Base-by-base conservation (phyloP, 2,113 vertebrate genomes). In the Heterotilapia buettikoferi region DNA sequence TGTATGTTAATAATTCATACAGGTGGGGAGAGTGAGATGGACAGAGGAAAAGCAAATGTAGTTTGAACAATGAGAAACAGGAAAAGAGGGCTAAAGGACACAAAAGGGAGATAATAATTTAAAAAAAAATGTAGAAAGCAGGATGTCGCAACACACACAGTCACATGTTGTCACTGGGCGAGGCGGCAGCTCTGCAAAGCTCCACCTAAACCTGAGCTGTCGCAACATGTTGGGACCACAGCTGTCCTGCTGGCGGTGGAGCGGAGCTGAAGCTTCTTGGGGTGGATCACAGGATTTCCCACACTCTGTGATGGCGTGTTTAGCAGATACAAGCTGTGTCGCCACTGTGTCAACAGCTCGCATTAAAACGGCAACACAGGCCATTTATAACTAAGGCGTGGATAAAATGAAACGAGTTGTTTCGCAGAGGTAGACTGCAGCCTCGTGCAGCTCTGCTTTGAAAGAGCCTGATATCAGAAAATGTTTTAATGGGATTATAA, bases 141-240 rank as follows among this genome's bases (percentile, higher is more conserved):
- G 82, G 84, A 82, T 94, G 85, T 88, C 1, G 84, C 86, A 89
- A 89, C 73, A 11, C 33, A 38, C 7, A 6, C 19, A 56, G 52
- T 40, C 40, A 82, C 8, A 40, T 86, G 71, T 18, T 86, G 82
- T 90, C 90, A 91, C 83, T 4, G 86, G 89, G 86, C 56, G 92
- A 66, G 84, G 89, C 80, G 18, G 83, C 86, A 6, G 45, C 47
- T 47, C 81, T 89, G 84, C 43, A 52, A 40, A 83, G 50, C 85
- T 90, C 87, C 84, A 84, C 88, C 86, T 88, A 31, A 84, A 43
- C 88, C 88, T 63, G 86, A 85, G 89, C 29, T 85, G 88, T 85
- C 45, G 13, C 14, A 80, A 92, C 91, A 85, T 83, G 90, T 91
- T 83, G 43, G 73, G 61, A 57, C 9, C 54, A 26, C 61, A 84